phyloP scores from a whole-genome alignment of 2,888 invertebrate genomes.

The Conomelus anceps region DNA sequence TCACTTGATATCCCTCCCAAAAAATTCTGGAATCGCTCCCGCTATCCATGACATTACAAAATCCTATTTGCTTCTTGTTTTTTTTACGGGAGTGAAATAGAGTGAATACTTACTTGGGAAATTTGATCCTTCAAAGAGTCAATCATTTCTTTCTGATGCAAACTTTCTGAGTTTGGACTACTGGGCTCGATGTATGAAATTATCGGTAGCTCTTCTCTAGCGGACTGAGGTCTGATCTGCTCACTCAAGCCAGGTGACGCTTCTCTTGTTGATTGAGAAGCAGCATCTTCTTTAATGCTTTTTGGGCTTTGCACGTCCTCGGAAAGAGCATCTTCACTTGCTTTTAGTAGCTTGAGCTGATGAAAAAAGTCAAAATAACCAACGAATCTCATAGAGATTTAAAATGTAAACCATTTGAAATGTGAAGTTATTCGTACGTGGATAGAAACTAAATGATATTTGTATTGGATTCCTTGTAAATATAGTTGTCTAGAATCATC shows the following conservation, averaged over 20 bases:
- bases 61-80: too few relatives aligned
- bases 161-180: not conserved
- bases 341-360: not conserved
- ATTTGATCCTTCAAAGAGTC: conserved; percentile 2
- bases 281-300: not conserved
- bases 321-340: not conserved
- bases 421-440: too few relatives aligned
- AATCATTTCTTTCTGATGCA: not conserved
- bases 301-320: not conserved
- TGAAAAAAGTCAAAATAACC: not conserved
- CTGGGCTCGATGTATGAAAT: not conserved
- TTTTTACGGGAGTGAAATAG: too few relatives aligned
- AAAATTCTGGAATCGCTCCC: too few relatives aligned
- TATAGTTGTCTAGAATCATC: too few relatives aligned
- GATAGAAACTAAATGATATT: too few relatives aligned
- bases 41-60: too few relatives aligned
- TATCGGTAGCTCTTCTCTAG: not conserved
- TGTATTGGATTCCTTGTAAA: too few relatives aligned
- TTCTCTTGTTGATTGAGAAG: not conserved
- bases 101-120: not conserved
- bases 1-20: too few relatives aligned
- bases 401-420: too few relatives aligned
- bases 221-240: not conserved
- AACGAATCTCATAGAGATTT: too few relatives aligned
- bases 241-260: not conserved